phyloP scores from a whole-genome alignment of 2,797 vertebrate species.

The Philypnodon macrostomus region DNA sequence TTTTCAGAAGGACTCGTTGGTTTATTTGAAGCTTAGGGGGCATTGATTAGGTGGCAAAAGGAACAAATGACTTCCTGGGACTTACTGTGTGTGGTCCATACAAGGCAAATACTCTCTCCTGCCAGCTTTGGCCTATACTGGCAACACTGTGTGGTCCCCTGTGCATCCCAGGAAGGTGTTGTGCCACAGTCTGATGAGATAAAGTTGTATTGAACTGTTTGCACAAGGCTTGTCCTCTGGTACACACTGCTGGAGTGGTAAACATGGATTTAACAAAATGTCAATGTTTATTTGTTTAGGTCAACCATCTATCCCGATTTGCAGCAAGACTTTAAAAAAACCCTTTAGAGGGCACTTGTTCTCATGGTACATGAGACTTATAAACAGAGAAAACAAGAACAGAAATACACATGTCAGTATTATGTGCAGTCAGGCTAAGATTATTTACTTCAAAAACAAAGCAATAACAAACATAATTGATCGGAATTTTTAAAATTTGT shows the following conservation, averaged over 20 bases:
- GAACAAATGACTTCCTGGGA: constrained; percentile 70
- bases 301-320: constrained; percentile 1
- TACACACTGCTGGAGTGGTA: constrained; percentile 22
- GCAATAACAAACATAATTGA: constrained; percentile 46
- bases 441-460: constrained; percentile 40
- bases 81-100: constrained; percentile 48
- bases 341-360: not conserved
- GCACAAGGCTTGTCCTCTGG: constrained; percentile 32
- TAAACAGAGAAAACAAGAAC: not conserved
- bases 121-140: constrained; percentile 19
- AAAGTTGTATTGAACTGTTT: constrained; percentile 48
- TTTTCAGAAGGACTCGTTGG: constrained; percentile 49
- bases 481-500: no score
- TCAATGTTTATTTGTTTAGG: constrained; percentile 23
- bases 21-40: constrained; percentile 61
- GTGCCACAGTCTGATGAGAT: constrained; percentile 40
- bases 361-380: not conserved
- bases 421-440: no score
- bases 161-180: constrained; percentile 36
- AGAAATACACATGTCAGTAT: no score
- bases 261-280: constrained; percentile 39
- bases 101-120: constrained; percentile 43
- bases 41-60: constrained; percentile 72
- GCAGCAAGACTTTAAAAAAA: not conserved
- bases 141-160: constrained; percentile 23